Base-by-base conservation (phyloP, 2,888 invertebrate genomes). In the Pecten maximus region DNA sequence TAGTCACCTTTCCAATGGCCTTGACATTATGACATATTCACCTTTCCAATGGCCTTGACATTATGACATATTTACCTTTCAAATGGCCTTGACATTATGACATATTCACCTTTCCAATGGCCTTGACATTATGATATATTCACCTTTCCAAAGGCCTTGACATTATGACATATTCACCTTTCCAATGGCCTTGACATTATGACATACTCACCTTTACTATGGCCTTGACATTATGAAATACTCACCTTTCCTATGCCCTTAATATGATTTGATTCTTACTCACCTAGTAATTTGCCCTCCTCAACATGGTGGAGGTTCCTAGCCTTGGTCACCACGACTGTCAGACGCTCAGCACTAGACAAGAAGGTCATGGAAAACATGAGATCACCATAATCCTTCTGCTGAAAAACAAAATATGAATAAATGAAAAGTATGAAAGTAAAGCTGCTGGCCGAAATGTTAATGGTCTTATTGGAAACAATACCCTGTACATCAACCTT, bases 341-440 rank as follows among this genome's bases (percentile, higher is more conserved):
- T 98, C 39, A 98, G 97, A 89, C 98, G 97, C 96, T 98, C 98
- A 1, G 98, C 98, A 90, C 98, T 98, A 23, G 98, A 98, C 93
- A 99, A 97, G 97, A 98, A 99, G 92, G 98, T 98, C 44, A 99
- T 97, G 0, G 98, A 98, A 89, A 99, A 97, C 93, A 98, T 97
- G 44, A 99, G 97, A 96, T 99, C 98, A 10, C 96, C 96, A 28
- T 93, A 89, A 60, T 94, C 93, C 86, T 93, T 94, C 90, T 95
- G 93, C 93, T 94, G 93, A 89, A 91, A 91, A 50, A 90, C 1
- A 89, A 87, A 74, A 2, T n/a, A n/a, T n/a, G n/a, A n/a, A n/a
- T n/a, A n/a, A n/a, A n/a, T n/a, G n/a, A n/a, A n/a, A n/a, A n/a
- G n/a, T n/a, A n/a, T n/a, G n/a, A n/a, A n/a, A n/a, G n/a, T n/a